Conservation (phyloP, 2,113 vertebrate genomes). For the Etheostoma cragini region DNA sequence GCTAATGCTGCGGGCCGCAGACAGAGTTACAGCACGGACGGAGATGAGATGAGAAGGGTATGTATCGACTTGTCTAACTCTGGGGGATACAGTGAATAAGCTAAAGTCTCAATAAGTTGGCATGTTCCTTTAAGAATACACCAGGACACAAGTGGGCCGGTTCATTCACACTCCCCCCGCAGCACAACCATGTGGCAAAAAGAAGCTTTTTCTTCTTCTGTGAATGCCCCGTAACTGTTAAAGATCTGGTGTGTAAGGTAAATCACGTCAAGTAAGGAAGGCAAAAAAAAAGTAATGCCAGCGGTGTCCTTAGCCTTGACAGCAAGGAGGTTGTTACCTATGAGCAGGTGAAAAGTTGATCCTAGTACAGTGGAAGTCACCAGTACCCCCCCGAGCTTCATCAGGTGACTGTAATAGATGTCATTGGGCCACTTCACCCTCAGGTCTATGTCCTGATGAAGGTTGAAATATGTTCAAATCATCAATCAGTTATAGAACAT, state of each 20-base stretch:
- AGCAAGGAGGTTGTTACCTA: constrained; percentile 84
- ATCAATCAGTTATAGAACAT: background rate
- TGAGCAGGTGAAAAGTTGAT: constrained; percentile 90
- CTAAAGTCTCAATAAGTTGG: too few relatives aligned
- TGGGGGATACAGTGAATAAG: too few relatives aligned
- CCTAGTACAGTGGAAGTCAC: constrained; percentile 92
- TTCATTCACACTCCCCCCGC: too few relatives aligned
- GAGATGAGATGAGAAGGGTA: too few relatives aligned
- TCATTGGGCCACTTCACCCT: constrained; percentile 98
- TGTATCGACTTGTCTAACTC: too few relatives aligned
- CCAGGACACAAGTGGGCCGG: background rate
- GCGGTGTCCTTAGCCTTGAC: background rate
- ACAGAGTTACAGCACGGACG: too few relatives aligned
- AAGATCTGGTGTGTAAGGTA: too few relatives aligned
- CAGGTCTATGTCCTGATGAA: constrained; percentile 89
- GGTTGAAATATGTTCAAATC: constrained; percentile 2
- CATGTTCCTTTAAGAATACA: background rate
- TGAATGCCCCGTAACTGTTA: background rate
- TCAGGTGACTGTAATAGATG: constrained; percentile 92
- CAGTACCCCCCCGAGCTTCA: constrained; percentile 96
- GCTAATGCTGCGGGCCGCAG: too few relatives aligned
- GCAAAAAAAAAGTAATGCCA: background rate
- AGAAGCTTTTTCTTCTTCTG: too few relatives aligned
- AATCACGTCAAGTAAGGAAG: background rate
- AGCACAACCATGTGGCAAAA: too few relatives aligned